Base-by-base conservation (phyloP, 2,113 vertebrate species). In the Acanthochromis polyacanthus region DNA sequence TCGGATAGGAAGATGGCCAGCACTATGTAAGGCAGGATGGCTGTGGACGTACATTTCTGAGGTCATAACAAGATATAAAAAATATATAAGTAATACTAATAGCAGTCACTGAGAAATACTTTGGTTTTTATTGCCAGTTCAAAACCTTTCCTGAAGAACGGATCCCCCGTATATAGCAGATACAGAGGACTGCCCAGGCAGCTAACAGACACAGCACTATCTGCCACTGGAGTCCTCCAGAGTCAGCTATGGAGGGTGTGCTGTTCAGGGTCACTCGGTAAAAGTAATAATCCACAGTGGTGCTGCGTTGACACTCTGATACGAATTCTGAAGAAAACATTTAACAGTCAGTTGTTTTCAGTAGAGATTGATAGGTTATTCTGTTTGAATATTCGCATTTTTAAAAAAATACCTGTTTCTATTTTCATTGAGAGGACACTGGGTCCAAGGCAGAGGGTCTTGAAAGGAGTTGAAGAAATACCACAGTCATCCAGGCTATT, bases 101-200 rank as follows among this genome's bases (percentile, higher is more conserved):
- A 19, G 48, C 5, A n/a, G 17, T 50, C 14, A 50, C 5, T 53
- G 22, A 53, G 4, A 23, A 0, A 50, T 19, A n/a, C 48, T 5
- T 50, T 5, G 48, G 5, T 19, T 50, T 53, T 50, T 2, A 50
- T 4, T 46, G 1, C 20, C 56, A 0, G 11, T 56, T 58, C 16
- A 20, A n/a, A 89, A 98, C 97, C 97, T 98, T 98, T 73, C 97
- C 97, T 0, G 97, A 96, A 48, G 96, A 97, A 92, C 96, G 95
- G 11, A 99, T 98, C 58, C 97, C 97, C 4, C 96, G 91, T 80
- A 99, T 96, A 20, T 62, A 93, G 76, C 97, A 97, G 55, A 97
- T 84, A 0, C 95, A 95, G 15, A 98, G 87, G 4, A 97, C 67
- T 0, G 93, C 88, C 97, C 97, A 98, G 0, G 97, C 95, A 0